These are phyloP conservation scores for Criorhina ranunculi DNA, from an alignment of 2,888 invertebrate genomes.

Conservation along the genomic window DNA sequence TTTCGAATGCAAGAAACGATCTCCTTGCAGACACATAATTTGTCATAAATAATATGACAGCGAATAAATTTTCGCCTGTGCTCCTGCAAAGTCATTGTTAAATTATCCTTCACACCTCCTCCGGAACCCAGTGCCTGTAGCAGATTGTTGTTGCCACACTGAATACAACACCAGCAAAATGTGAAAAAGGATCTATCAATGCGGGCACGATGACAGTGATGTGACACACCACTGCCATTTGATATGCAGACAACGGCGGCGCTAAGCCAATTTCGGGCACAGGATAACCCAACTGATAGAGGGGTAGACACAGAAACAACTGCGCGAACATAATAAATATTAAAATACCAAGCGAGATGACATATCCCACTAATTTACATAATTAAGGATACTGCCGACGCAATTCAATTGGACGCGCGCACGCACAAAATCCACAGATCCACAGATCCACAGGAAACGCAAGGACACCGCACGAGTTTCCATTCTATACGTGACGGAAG, in stretches of 20 bases:
- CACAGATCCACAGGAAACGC: conserved; percentile 60
- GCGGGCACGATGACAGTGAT: conserved; percentile 47
- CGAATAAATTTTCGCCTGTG: conserved; percentile 66
- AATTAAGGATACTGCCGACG: conserved; percentile 65
- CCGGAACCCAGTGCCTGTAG: not conserved
- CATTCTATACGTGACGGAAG: conserved; percentile 68
- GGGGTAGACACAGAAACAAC: not conserved
- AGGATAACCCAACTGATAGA: conserved; percentile 31
- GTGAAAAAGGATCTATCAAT: conserved; percentile 38
- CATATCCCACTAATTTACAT: conserved; percentile 70
- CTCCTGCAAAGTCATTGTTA: conserved; percentile 64
- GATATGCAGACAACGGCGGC: conserved; percentile 68
- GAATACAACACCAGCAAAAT: not conserved
- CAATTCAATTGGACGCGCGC: conserved; percentile 53
- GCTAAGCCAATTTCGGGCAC: conserved; percentile 55
- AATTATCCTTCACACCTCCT: conserved; percentile 63
- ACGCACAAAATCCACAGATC: conserved; percentile 66
- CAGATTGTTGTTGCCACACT: conserved; percentile 46
- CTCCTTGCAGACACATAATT: conserved; percentile 67
- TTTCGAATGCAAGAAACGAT: conserved; percentile 67
- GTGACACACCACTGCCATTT: conserved; percentile 43
- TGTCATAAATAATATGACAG: conserved; percentile 73
- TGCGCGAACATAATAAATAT: conserved; percentile 67
- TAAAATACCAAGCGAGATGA: conserved; percentile 60
- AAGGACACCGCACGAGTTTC: conserved; percentile 30